Percentiles rank a stretch among this genome's conserved stretches.
Evolutionary conservation across 2,113 vertebrate genomes (phyloP).

Genomic region (Castor canadensis): DNA sequence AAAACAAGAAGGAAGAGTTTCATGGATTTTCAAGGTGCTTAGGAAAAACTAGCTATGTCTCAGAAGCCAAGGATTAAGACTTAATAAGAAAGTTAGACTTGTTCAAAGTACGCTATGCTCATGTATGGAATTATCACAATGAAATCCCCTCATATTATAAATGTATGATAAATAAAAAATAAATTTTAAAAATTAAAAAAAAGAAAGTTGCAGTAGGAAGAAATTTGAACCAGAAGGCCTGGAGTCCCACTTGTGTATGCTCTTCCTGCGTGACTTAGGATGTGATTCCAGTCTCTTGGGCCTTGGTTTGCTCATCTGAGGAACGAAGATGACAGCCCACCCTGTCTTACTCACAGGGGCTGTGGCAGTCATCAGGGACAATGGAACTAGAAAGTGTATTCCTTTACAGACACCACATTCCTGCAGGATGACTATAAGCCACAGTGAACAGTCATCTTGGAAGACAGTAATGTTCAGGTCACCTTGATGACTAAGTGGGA

Average conservation of each 20-base stretch:
- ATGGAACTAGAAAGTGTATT: neutral
- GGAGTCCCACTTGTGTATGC: neutral
- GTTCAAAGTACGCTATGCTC: too few species aligned
- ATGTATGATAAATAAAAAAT: too few species aligned
- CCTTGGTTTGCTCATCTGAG: neutral
- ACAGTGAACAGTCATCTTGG: rapidly evolving
- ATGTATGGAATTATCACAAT: too few species aligned
- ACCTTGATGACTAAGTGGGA: neutral
- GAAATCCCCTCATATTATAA: too few species aligned
- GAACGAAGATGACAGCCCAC: neutral
- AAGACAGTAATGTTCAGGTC: neutral
- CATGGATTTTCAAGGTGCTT: neutral
- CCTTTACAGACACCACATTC: neutral
- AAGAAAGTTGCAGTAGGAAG: neutral
- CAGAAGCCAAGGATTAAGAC: neutral
- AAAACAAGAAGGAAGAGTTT: neutral
- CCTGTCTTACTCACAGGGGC: neutral
- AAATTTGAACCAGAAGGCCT: neutral
- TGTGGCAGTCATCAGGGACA: neutral
- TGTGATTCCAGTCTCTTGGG: neutral
- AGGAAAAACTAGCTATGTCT: neutral
- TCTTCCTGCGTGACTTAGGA: neutral
- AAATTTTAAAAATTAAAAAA: too few species aligned
- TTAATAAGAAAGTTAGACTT: neutral
- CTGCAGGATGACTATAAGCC: neutral